phyloP scores from a whole-genome alignment of 2,797 vertebrate species.

The Gambusia yucatana region DNA sequence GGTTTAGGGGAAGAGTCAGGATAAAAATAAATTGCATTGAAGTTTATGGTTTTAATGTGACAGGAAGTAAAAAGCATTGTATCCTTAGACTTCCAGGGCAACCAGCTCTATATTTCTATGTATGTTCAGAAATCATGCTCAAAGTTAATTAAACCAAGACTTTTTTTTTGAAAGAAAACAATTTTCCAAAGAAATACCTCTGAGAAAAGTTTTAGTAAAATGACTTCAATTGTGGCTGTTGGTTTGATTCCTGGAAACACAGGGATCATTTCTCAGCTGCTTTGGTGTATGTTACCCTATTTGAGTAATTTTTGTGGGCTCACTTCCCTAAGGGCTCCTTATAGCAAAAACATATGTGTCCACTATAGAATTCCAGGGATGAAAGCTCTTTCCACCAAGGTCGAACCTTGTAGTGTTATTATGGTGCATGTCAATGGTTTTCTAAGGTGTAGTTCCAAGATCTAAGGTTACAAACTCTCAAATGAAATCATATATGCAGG shows the following conservation, averaged over 20 bases:
- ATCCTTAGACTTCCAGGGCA: background rate
- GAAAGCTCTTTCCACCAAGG: constrained; percentile 44
- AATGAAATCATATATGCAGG: constrained; percentile 12
- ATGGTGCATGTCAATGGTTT: constrained; percentile 53
- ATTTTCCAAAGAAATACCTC: constrained; percentile 17
- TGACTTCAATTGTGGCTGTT: constrained; percentile 35
- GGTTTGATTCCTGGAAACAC: constrained; percentile 54
- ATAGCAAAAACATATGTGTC: constrained; percentile 73
- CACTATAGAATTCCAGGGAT: constrained; percentile 62
- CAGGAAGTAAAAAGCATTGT: background rate
- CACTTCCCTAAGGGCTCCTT: constrained; percentile 42
- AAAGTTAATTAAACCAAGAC: constrained; percentile 9
- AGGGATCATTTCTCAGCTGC: constrained; percentile 47
- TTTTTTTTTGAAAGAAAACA: background rate
- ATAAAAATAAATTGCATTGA: background rate
- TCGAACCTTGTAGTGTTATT: constrained; percentile 59
- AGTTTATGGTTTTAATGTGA: background rate
- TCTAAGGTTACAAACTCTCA: constrained; percentile 45
- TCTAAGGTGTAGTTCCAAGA: constrained; percentile 66
- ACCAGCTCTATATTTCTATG: background rate
- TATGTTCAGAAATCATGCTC: constrained; percentile 6
- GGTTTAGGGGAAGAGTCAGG: background rate
- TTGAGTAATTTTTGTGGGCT: constrained; percentile 44
- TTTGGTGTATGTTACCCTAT: constrained; percentile 64
- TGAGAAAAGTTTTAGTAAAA: constrained; percentile 31